Base-by-base conservation (phyloP, 2,113 vertebrate species). In the Numenius arquata region DNA sequence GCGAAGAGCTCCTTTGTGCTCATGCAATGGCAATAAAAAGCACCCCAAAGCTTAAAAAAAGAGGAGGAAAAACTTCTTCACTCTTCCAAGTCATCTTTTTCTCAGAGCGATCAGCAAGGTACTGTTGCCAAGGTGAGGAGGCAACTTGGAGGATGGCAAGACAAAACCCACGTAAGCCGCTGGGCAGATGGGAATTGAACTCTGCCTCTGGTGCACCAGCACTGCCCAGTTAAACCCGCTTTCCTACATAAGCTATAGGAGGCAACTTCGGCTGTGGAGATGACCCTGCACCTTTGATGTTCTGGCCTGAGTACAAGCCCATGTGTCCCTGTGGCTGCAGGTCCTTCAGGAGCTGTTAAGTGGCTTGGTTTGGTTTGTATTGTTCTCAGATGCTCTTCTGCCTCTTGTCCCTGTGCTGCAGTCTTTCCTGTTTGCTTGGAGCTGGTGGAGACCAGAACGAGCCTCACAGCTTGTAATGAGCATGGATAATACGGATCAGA, bases 401-500 rank as follows among this genome's bases (percentile, higher is more conserved):
- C 27, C 66, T 12, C 25, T 76, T 65, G 34, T 65, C 34, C 29
- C 27, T 18, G 11, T n/a, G 15, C 40, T 38, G 19, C n/a, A 25
- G 12, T 74, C 41, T 58, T 91, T 86, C 61, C 86, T 86, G 79
- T 95, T 94, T 92, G 52, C 43, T 61, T 45, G 53, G 62, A 82
- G 29, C 81, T 94, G 62, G 73, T 61, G 55, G 71, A 88, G 77
- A 68, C 62, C 50, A 62, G 80, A 89, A 85, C 0, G 0, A 6
- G 18, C 48, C 78, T 66, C 50, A 36, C 26, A 29, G 88, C 29
- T 86, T 58, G 34, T 80, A 89, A 75, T 30, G 10, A 95, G 55
- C 81, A 48, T 91, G 88, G 58, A 90, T 86, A 91, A 91, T 76
- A 82, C 5, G 3, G 50, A 94, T 94, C 88, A 93, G 93, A 83